phyloP scores from a whole-genome alignment of 2,797 vertebrate species.

The Sciaenops ocellatus region DNA sequence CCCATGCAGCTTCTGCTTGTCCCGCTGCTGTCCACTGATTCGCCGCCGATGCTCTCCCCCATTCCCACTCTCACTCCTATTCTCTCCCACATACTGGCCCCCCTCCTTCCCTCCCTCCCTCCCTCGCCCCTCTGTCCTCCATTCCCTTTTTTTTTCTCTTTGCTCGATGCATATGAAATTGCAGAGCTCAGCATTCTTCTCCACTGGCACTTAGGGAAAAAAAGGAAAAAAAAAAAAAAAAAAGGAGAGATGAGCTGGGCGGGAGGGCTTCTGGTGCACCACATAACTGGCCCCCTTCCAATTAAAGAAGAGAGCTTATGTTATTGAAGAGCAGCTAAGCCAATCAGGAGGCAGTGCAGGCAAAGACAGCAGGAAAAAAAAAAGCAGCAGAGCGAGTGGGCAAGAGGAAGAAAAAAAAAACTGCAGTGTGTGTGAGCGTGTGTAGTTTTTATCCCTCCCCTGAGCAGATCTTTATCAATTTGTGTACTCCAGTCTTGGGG shows the following conservation, averaged over 20 bases:
- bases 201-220: constrained; percentile 69
- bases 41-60: constrained; percentile 42
- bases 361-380: constrained; percentile 74
- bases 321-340: constrained; percentile 83
- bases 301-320: constrained; percentile 86
- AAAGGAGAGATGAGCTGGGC: constrained; percentile 64
- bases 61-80: constrained; percentile 45
- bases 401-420: constrained; percentile 76
- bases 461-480: constrained; percentile 82
- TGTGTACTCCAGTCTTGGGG: constrained; percentile 71
- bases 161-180: constrained; percentile 76
- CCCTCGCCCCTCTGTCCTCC: constrained; percentile 49
- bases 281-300: constrained; percentile 83
- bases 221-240: constrained; percentile 8
- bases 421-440: constrained; percentile 82
- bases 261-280: constrained; percentile 77
- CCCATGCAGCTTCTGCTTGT: constrained; percentile 58
- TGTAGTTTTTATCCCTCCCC: constrained; percentile 81
- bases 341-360: constrained; percentile 83
- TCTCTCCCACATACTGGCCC: constrained; percentile 19
- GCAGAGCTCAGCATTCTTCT: constrained; percentile 85
- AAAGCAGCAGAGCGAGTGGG: constrained; percentile 79
- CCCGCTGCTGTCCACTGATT: constrained; percentile 69
- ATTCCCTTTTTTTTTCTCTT: constrained; percentile 51
- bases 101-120: background rate